Evolutionary conservation across 1,140 invertebrate genomes (phyloP).

Genomic region (Drosophila pallidifrons): DNA sequence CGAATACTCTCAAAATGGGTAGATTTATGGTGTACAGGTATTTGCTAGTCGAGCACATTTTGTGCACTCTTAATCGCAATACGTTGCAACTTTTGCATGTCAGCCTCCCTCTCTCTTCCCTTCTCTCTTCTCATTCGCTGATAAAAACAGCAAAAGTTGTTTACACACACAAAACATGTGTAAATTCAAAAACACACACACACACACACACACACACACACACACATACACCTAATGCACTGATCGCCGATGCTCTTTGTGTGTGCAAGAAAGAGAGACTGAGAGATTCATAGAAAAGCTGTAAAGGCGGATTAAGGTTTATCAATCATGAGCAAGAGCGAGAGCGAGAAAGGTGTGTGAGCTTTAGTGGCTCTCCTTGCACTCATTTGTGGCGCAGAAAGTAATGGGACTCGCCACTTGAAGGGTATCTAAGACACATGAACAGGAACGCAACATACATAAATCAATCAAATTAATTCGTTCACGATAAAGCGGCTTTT

Average conservation of each 20-base stretch:
- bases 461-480: conserved; percentile 18
- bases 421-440: neutral
- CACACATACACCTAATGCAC: neutral
- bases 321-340: neutral
- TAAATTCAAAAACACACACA: conserved; percentile 3
- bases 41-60: neutral
- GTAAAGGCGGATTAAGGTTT: neutral
- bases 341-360: conserved; percentile 4
- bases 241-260: neutral
- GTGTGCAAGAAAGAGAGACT: neutral
- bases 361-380: neutral
- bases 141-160: conserved; percentile 23
- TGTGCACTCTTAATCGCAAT: neutral
- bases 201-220: neutral
- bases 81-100: neutral
- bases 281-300: neutral
- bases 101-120: neutral
- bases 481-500: neutral
- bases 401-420: neutral
- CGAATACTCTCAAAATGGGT: neutral
- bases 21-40: neutral
- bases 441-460: conserved; percentile 9
- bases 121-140: neutral
- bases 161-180: conserved; percentile 14
- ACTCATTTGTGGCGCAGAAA: neutral